Evolutionary conservation across 2,888 invertebrate genomes (phyloP).

Genomic region (Hirtodrosophila confusa): DNA sequence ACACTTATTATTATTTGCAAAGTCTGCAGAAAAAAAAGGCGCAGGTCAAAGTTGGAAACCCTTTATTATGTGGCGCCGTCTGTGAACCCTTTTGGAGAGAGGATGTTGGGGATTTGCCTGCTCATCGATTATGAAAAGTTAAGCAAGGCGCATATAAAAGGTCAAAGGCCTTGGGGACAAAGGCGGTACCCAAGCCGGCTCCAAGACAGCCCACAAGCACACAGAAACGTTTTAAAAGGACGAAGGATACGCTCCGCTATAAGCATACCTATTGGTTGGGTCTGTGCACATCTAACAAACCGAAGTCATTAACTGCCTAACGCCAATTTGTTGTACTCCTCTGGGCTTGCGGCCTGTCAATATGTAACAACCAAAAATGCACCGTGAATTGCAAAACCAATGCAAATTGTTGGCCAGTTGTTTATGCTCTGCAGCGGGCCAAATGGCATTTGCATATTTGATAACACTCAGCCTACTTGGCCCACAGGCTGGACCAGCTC

Average conservation of each 20-base stretch:
- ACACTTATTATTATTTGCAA: slow-evolving; percentile 68
- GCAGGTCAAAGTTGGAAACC: slow-evolving; percentile 67
- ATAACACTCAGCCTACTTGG: slow-evolving; percentile 4
- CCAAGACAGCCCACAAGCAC: neutral
- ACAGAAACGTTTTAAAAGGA: slow-evolving; percentile 13
- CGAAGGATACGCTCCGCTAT: neutral
- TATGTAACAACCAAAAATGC: neutral
- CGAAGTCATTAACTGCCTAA: neutral
- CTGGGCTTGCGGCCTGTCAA: slow-evolving; percentile 2
- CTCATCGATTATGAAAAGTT: slow-evolving; percentile 77
- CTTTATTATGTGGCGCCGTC: slow-evolving; percentile 63
- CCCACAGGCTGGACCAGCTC: slow-evolving; percentile 8
- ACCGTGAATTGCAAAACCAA: neutral
- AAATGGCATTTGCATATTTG: slow-evolving; percentile 20
- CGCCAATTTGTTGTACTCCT: neutral
- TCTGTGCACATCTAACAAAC: neutral
- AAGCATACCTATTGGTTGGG: neutral
- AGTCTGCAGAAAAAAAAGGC: slow-evolving; percentile 53
- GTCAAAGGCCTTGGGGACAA: slow-evolving; percentile 50
- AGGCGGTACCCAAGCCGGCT: slow-evolving; percentile 5
- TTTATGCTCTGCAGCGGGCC: neutral
- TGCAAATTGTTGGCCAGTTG: neutral
- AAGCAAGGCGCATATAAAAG: slow-evolving; percentile 53
- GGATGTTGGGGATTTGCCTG: slow-evolving; percentile 50
- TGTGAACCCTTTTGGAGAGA: slow-evolving; percentile 17